Evolutionary conservation across 1,140 invertebrate genomes (phyloP), one percentile per base, ranked within the genome.

Genomic region (Dinoponera quadriceps): DNA sequence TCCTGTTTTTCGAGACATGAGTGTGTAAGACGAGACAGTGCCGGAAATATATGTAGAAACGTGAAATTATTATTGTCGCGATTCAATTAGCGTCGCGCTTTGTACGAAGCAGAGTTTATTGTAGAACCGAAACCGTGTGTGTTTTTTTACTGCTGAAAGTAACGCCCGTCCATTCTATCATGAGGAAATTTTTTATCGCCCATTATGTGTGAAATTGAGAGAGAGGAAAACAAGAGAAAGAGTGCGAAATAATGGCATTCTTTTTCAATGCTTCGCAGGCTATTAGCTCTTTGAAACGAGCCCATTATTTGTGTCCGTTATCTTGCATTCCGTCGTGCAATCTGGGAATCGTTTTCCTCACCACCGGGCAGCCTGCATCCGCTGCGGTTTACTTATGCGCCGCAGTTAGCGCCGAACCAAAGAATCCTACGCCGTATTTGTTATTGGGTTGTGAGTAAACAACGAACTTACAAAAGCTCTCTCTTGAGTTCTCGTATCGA

Each of bases 201-300:
- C 3, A 48, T 44, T 16, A 74, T 27, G 16, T 1, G 25, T 65
- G 22, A 9, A 63, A 63, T n/a, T 22, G 55, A 27, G 4, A 59
- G 22, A 59, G 22, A 22, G 9, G n/a, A n/a, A n/a, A n/a, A n/a
- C n/a, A n/a, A n/a, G n/a, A n/a, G 3, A 59, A 59, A 59, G 38
- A 11, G 9, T 9, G 38, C 38, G 29, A 33, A 33, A 33, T 5
- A 33, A 33, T 33, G 5, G 29, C 9, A 1, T 57, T 20, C 3
- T 18, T 20, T 51, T 29, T 75, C 20, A 54, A 75, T 77, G 18
- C 69, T 62, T 86, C 66, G 9, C 63, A 94, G 94, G 94, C 93
- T 20, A 94, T 94, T 33, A 93, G 92, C 62, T 94, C 93, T 27
- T 90, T 94, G 38, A 94, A 94, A 77, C 84, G 91, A 84, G 93